Conservation (phyloP, 2,888 invertebrate genomes). For the Cephonodes hylas region DNA sequence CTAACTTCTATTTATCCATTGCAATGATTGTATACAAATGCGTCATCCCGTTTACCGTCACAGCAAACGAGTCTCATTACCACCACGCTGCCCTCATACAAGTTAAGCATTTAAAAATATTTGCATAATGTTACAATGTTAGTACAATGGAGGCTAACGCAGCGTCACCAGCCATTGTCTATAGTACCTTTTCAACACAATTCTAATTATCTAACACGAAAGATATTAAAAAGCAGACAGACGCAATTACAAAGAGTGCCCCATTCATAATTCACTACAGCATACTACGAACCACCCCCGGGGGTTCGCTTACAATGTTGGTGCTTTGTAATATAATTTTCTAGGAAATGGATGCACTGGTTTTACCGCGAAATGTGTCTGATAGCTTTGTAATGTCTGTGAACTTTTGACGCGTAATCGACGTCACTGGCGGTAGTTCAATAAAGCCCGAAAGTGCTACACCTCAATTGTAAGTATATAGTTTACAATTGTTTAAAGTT, state of each 20-base stretch:
- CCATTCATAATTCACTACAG: neutral
- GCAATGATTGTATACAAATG: too few relatives aligned
- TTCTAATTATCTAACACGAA: neutral
- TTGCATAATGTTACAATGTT: too few relatives aligned
- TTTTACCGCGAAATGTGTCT: neutral
- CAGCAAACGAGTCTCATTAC: too few relatives aligned
- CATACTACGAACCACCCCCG: neutral
- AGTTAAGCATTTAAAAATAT: too few relatives aligned
- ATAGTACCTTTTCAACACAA: neutral
- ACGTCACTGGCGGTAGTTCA: too few relatives aligned
- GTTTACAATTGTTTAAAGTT: too few relatives aligned
- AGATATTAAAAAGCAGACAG: neutral
- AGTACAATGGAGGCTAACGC: neutral
- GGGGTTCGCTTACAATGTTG: neutral
- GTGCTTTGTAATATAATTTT: neutral
- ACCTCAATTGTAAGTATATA: too few relatives aligned
- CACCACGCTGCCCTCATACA: too few relatives aligned
- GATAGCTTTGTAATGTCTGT: neutral
- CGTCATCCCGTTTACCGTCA: too few relatives aligned
- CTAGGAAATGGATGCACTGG: neutral
- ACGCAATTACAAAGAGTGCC: slow-evolving; percentile 2
- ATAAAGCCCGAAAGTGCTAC: too few relatives aligned
- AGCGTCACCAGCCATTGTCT: neutral
- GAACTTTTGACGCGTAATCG: neutral
- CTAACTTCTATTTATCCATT: too few relatives aligned